Conservation (phyloP, 2,888 invertebrate species). For the Hemaris fuciformis region DNA sequence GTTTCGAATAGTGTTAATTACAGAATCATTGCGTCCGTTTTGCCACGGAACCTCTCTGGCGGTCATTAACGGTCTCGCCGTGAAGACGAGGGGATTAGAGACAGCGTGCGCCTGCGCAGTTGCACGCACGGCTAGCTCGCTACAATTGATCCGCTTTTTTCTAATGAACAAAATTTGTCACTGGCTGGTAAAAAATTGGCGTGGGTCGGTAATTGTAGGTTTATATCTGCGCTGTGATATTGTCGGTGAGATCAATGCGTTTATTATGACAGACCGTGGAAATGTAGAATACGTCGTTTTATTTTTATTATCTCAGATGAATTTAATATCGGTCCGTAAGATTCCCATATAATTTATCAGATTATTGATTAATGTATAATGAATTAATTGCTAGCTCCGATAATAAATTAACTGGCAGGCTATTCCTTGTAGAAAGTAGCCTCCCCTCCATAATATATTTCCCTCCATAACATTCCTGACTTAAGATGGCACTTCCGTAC, state of each 20-base stretch:
- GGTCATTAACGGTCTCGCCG: conserved; percentile 54
- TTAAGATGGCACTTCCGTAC: background rate
- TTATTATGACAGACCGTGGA: background rate
- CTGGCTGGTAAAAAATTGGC: conserved; percentile 15
- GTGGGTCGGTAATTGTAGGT: background rate
- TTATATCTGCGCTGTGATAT: too few species aligned
- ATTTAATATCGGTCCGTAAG: too few species aligned
- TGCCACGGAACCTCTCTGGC: conserved; percentile 54
- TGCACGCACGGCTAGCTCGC: conserved; percentile 49
- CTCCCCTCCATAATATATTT: background rate
- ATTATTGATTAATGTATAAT: too few species aligned
- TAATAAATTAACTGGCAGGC: background rate
- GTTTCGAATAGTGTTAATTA: conserved; percentile 71
- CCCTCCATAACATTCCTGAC: background rate
- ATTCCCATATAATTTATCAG: too few species aligned
- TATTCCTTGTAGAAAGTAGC: background rate
- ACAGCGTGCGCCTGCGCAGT: conserved; percentile 56
- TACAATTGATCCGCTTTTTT: conserved; percentile 35
- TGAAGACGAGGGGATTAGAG: conserved; percentile 32
- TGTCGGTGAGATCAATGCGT: background rate
- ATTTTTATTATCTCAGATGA: background rate
- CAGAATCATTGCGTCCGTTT: conserved; percentile 57
- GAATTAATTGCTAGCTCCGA: background rate
- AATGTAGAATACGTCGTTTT: background rate
- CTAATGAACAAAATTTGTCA: conserved; percentile 31